phyloP scores from a whole-genome alignment of 2,888 invertebrate genomes.

The Cynaeus angustus region DNA sequence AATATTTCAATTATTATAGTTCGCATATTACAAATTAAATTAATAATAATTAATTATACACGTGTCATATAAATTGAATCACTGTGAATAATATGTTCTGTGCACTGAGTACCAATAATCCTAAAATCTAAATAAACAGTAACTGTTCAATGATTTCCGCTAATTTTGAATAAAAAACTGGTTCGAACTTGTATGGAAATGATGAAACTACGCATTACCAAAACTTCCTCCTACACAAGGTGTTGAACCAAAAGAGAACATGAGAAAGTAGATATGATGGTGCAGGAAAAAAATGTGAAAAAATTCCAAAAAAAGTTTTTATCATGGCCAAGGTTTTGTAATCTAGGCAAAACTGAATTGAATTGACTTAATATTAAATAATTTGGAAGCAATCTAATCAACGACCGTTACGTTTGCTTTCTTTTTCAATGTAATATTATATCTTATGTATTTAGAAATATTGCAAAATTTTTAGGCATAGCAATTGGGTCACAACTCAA shows the following conservation, averaged over 20 bases:
- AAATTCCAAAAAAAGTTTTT: not conserved
- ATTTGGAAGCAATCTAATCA: too few species aligned
- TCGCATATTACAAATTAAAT: not conserved
- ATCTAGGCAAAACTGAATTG: too few species aligned
- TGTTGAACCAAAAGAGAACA: not conserved
- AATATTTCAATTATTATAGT: conserved; percentile 1
- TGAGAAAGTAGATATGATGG: too few species aligned
- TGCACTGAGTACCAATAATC: not conserved
- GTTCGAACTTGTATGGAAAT: not conserved
- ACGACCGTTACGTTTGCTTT: too few species aligned
- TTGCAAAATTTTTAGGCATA: not conserved
- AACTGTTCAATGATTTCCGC: conserved; percentile 1
- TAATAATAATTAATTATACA: too few species aligned
- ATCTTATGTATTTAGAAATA: too few species aligned
- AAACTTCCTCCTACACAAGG: conserved; percentile 27
- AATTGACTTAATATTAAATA: too few species aligned
- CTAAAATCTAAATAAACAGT: not conserved
- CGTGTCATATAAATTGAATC: too few species aligned
- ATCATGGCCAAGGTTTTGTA: not conserved
- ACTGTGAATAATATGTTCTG: too few species aligned
- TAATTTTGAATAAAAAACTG: conserved; percentile 6
- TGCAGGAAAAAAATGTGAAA: not conserved
- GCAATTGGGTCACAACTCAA: conserved; percentile 37
- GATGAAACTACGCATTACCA: conserved; percentile 14
- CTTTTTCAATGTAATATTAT: too few species aligned